Conservation (phyloP, 2,888 invertebrate genomes). For the Aphodius granarius region DNA sequence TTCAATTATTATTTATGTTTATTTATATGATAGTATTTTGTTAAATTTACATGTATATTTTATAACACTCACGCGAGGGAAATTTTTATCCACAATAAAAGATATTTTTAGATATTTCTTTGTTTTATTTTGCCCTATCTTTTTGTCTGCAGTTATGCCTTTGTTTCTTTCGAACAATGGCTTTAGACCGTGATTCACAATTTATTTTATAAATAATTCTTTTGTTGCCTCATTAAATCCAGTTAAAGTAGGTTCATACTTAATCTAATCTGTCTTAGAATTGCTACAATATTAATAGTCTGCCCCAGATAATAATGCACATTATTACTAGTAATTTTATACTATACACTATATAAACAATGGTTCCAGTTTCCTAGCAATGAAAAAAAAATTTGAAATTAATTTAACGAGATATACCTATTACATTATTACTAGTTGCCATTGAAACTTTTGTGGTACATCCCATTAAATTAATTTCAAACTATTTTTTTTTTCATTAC, state of each 20-base stretch:
- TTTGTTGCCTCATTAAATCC: not conserved
- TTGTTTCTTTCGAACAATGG: no score
- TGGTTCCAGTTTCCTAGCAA: no score
- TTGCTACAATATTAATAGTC: no score
- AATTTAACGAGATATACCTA: no score
- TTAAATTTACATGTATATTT: not conserved
- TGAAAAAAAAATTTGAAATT: no score
- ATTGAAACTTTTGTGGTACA: no score
- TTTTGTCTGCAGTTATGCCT: not conserved
- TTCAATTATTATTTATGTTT: conserved; percentile 4
- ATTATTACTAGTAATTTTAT: no score
- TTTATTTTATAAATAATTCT: not conserved
- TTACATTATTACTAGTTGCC: no score
- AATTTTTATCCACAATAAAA: not conserved
- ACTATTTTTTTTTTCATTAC: no score
- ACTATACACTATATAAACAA: no score
- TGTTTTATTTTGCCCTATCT: not conserved
- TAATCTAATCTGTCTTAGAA: not conserved
- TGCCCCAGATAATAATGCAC: no score
- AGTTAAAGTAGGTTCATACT: not conserved
- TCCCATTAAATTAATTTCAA: no score
- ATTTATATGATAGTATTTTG: not conserved
- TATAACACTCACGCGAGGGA: not conserved
- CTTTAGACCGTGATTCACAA: not conserved
- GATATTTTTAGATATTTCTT: not conserved